phyloP scores from a whole-genome alignment of 2,888 invertebrate species.

The Drosophila aldrichi region DNA sequence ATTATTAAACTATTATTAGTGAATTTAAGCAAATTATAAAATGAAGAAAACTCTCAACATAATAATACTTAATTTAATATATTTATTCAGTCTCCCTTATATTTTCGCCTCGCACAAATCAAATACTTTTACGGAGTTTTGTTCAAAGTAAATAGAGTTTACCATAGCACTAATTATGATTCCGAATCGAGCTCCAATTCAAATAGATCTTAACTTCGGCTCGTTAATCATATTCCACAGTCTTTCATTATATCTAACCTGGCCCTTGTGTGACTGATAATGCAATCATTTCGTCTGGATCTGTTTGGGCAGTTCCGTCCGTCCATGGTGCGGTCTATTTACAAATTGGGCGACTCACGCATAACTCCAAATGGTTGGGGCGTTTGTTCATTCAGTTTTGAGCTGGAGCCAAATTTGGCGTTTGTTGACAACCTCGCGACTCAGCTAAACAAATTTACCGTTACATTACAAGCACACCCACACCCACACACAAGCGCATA shows the following conservation, averaged over 20 bases:
- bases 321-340: not conserved
- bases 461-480: conserved; percentile 28
- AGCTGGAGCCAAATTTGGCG: conserved; percentile 38
- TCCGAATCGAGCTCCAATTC: not conserved
- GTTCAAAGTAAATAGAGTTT: not conserved
- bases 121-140: not conserved
- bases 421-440: conserved; percentile 55
- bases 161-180: not conserved
- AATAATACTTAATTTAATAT: not conserved
- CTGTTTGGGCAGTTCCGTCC: not conserved
- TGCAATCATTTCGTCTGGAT: not conserved
- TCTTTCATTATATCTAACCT: conserved; percentile 4
- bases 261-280: conserved; percentile 1
- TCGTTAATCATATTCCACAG: not conserved
- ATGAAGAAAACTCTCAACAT: not conserved
- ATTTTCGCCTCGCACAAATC: not conserved
- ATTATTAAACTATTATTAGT: too few species aligned
- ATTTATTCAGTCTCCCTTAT: not conserved
- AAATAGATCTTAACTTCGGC: conserved; percentile 2
- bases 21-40: not conserved
- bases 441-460: conserved; percentile 35
- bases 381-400: conserved; percentile 50
- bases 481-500: conserved; percentile 21
- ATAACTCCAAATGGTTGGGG: conserved; percentile 40
- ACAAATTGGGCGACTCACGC: conserved; percentile 52